A percentile compares a stretch with the other conserved stretches of the same genome.
Conservation (phyloP, 2,113 vertebrate genomes). For the Ibidorhyncha struthersii region DNA sequence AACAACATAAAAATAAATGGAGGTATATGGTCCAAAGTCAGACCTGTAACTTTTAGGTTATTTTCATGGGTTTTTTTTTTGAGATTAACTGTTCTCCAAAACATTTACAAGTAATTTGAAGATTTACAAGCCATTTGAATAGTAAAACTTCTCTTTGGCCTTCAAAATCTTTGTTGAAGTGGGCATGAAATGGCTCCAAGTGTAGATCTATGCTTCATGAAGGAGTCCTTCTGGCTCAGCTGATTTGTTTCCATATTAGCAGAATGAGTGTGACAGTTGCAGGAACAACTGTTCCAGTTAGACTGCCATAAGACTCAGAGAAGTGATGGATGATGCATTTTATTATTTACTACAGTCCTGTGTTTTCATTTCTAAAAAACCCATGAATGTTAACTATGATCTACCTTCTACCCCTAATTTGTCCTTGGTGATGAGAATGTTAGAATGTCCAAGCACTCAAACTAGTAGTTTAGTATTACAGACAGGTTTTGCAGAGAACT, state of each 20-base stretch:
- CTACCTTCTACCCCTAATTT: neutral
- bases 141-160: neutral
- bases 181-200: neutral
- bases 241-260: neutral
- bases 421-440: neutral
- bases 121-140: neutral
- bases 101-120: neutral
- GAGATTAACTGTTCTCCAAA: neutral
- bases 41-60: neutral
- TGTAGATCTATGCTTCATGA: neutral
- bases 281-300: neutral
- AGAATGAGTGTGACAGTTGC: neutral
- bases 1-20: neutral
- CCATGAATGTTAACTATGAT: neutral
- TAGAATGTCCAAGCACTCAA: neutral
- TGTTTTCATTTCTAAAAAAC: neutral
- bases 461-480: neutral
- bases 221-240: neutral
- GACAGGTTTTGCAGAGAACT: neutral
- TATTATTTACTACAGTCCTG: neutral
- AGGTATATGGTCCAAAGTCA: neutral
- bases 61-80: neutral
- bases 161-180: neutral
- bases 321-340: neutral
- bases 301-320: neutral